Conservation (phyloP, 2,797 vertebrate species). For the Sebastes matsubarae region DNA sequence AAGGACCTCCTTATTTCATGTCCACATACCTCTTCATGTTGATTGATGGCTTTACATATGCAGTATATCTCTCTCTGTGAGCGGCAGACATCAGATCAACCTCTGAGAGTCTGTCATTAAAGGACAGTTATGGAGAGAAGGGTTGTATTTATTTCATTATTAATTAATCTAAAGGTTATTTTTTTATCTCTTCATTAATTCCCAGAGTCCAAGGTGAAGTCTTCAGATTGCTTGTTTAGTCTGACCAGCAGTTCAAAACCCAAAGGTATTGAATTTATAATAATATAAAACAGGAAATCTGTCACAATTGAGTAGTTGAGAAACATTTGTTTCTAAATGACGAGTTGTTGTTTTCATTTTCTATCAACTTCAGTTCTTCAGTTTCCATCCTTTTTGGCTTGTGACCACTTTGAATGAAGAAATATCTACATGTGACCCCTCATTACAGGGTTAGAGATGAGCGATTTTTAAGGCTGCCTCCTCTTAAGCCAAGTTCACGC, state of each 20-base stretch:
- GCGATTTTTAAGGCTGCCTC: no score
- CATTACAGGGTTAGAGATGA: rapidly evolving
- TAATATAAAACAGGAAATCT: neutral
- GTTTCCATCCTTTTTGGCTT: neutral
- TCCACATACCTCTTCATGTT: constrained; percentile 52
- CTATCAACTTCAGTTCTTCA: neutral
- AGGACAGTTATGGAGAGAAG: neutral
- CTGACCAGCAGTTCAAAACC: neutral
- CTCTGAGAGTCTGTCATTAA: constrained; percentile 10
- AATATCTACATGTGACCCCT: neutral
- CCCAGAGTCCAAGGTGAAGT: neutral
- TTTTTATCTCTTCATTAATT: neutral
- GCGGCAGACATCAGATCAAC: constrained; percentile 4
- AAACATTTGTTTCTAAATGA: neutral
- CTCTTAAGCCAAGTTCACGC: no score
- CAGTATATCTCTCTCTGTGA: neutral
- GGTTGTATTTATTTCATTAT: neutral
- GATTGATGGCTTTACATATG: constrained; percentile 50
- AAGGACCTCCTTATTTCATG: constrained; percentile 50
- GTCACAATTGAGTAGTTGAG: neutral
- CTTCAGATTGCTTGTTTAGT: neutral
- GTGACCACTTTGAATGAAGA: neutral
- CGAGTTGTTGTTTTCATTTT: no score
- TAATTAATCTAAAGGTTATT: neutral
- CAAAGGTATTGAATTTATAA: no score